Evolutionary conservation across 2,888 invertebrate genomes (phyloP), one percentile per base, ranked within the genome.

Genomic region (Drosophila mimica): DNA sequence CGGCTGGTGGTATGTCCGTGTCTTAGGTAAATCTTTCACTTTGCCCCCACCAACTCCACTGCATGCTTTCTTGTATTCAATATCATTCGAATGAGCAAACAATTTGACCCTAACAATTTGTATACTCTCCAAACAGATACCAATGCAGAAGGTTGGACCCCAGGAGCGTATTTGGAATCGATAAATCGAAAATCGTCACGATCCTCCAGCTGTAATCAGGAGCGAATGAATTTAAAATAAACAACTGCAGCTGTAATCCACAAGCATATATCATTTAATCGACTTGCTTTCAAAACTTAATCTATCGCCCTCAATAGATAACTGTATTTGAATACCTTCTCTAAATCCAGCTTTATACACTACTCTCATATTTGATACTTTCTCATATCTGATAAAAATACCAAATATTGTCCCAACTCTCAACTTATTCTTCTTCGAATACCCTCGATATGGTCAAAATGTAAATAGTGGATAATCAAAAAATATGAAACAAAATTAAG

Each of bases 1-100:
- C 83, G 98, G 98, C 83, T 98, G 98, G 98, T 98, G 98, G 98
- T 98, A 97, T 94, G 97, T 98, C 92, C 96, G 97, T 91, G 95
- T 97, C 68, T 94, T 96, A 92, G 96, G 97, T 96, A 94, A 92
- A 64, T 80, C 34, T 53, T 36, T 15, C 36, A 49, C 1, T 43
- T 38, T 25, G 58, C 46, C 31, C 40, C 54, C 17, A 54, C 31
- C 7, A 20, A 13, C 3, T 54, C 4, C 49, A 58, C 40, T 58
- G 80, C 71, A 68, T 79, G 76, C 15, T 48, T 20, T 46, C 4
- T 17, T 17, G 38, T 4, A 34, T 38, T 6, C 17, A 30, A 28
- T n/a, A 46, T 34, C 51, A 17, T 33, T 15, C 15, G 20, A 43
- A 33, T 40, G 1, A 28, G n/a, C 11, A 1, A 43, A 15, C 1